Percentiles rank a stretch among this genome's conserved stretches.
phyloP scores from a whole-genome alignment of 2,113 vertebrate species.

The Larimichthys crocea region DNA sequence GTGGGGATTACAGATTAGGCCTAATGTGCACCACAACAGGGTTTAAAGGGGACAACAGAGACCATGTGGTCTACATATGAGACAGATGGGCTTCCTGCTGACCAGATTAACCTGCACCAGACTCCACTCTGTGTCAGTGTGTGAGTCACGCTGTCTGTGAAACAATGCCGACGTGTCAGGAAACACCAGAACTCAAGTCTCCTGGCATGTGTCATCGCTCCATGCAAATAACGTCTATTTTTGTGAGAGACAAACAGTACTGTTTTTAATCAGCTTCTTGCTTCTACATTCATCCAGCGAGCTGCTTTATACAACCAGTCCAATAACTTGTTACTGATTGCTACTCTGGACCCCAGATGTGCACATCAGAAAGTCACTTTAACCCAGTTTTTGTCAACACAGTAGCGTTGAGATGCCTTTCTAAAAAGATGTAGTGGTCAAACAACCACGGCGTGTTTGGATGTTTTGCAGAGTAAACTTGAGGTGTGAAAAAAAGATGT shows the following conservation, averaged over 20 bases:
- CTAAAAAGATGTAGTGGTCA: too few species aligned
- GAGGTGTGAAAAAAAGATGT: background rate
- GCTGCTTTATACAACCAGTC: background rate
- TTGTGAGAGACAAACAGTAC: background rate
- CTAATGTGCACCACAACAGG: slow-evolving; percentile 28
- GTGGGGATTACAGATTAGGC: slow-evolving; percentile 56
- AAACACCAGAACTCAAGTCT: slow-evolving; percentile 15
- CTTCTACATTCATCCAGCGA: background rate
- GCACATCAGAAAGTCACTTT: too few species aligned
- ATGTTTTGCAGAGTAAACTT: background rate
- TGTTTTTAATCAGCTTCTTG: slow-evolving; percentile 6
- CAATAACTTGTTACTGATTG: too few species aligned
- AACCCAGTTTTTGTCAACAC: too few species aligned
- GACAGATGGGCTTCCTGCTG: slow-evolving; percentile 62
- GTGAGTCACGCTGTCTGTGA: slow-evolving; percentile 2
- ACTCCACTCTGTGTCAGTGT: slow-evolving; percentile 13
- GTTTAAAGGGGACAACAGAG: slow-evolving; percentile 54
- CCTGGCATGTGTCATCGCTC: background rate
- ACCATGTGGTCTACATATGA: slow-evolving; percentile 64
- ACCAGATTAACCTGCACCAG: slow-evolving; percentile 58
- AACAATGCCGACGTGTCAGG: slow-evolving; percentile 11
- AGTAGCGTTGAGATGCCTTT: too few species aligned
- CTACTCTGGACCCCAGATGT: too few species aligned
- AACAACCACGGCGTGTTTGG: too few species aligned
- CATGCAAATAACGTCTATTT: background rate